Evolutionary conservation across 2,888 invertebrate genomes (phyloP).

Genomic region (Metellina segmentata): DNA sequence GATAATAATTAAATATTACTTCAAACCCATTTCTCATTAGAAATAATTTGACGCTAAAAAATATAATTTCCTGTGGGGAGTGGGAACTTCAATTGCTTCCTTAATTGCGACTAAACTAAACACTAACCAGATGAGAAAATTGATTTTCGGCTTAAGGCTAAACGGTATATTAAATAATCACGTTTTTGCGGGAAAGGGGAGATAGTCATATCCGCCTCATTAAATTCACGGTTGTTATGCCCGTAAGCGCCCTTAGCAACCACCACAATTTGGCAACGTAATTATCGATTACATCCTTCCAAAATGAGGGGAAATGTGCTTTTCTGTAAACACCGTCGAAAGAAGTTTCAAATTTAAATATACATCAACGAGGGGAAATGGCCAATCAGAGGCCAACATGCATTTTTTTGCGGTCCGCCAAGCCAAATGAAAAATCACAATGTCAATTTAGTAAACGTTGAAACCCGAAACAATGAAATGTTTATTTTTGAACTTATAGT

Average conservation of each 20-base stretch:
- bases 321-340: not conserved
- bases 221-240: slow-evolving; percentile 21
- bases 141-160: not conserved
- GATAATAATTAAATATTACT: too few relatives aligned
- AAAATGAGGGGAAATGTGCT: not conserved
- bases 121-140: not conserved
- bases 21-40: too few relatives aligned
- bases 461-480: too few relatives aligned
- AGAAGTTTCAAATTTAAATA: too few relatives aligned
- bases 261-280: not conserved
- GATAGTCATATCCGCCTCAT: slow-evolving; percentile 23
- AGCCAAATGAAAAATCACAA: too few relatives aligned
- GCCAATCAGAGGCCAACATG: too few relatives aligned
- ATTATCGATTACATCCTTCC: not conserved
- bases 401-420: too few relatives aligned
- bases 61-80: not conserved
- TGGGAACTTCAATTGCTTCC: slow-evolving; percentile 1
- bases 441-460: too few relatives aligned
- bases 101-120: not conserved
- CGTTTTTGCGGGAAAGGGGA: slow-evolving; percentile 10
- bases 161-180: slow-evolving; percentile 34
- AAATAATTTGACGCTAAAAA: not conserved
- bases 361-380: too few relatives aligned
- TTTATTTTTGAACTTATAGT: too few relatives aligned
- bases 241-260: slow-evolving; percentile 43